Percentiles rank a stretch among this genome's conserved stretches.
phyloP scores from a whole-genome alignment of 2,797 vertebrate genomes.

The Picus viridis region DNA sequence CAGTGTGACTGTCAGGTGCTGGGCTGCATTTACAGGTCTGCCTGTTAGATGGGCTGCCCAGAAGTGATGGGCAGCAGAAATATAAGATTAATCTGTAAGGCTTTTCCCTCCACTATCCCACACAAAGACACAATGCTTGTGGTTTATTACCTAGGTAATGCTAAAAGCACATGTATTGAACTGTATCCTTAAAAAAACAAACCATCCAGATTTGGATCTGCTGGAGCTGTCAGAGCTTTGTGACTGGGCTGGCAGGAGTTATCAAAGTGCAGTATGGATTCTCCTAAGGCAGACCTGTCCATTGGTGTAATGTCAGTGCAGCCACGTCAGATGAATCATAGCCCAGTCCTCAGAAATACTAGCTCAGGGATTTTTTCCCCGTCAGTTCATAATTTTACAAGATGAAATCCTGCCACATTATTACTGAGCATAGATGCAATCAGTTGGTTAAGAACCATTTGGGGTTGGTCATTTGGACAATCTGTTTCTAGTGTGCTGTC shows the following conservation, averaged over 20 bases:
- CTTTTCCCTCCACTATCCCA: not conserved
- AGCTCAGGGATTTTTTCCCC: not conserved
- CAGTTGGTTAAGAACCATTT: not conserved
- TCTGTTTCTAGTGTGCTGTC: not conserved
- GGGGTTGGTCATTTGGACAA: not conserved
- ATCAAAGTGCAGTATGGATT: not conserved
- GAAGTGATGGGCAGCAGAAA: not conserved
- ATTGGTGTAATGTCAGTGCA: not conserved
- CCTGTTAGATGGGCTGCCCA: not conserved
- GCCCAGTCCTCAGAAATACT: not conserved
- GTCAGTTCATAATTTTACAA: not conserved
- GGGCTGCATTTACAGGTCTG: not conserved
- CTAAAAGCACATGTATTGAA: not conserved
- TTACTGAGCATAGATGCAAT: not conserved
- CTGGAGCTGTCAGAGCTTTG: not conserved
- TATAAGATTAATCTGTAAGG: not conserved
- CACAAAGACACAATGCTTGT: not conserved
- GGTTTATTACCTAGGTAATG: not conserved
- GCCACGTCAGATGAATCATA: not conserved
- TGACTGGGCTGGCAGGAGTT: not conserved
- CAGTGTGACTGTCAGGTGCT: not conserved
- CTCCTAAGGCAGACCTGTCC: not conserved
- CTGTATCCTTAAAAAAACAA: not conserved
- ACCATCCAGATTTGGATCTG: not conserved
- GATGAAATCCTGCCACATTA: not conserved